Base-by-base conservation (phyloP, 1,140 invertebrate genomes). In the Helicoverpa armigera region DNA sequence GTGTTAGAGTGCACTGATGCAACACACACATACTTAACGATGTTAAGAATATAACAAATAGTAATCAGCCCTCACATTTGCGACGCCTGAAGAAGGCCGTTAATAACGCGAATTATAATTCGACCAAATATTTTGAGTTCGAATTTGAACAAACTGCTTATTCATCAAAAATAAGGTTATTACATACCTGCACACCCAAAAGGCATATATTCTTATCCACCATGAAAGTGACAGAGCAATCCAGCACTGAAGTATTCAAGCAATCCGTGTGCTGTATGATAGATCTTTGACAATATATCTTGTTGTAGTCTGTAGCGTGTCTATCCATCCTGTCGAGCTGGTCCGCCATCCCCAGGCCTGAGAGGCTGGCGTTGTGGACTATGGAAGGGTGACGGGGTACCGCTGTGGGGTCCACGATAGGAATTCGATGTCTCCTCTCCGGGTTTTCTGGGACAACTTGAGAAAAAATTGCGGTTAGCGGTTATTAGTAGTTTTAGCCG, bases 171-270 rank as follows among this genome's bases (percentile, higher is more conserved):
- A n/a, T n/a, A n/a, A n/a, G n/a, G 5, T 43, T 43, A 43, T 43
- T 43, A 43, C 14, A 84, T 91, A 96, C 97, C 96, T 96, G 96
- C 63, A 96, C 96, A 13, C 97, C 97, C 51, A 96, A 95, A 48
- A 98, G 95, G 87, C 97, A 97, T 85, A 98, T 97, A 90, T 97
- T 97, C 88, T 96, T 97, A 88, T 98, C 97, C 3, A 97, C 97
- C 86, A 96, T 96, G 87, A 98, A 98, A 2, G 97, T 97, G 5
- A 98, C 95, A 13, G 96, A 97, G 85, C 97, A 97, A 88, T 98
- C 97, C 29, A 98, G 95, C 12, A 97, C 96, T 78, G 96, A 96
- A 1, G 96, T 96, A 88, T 98, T 98, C 76, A 96, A 92, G 83
- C 96, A 96, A 85, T 97, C 96, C 1, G 96, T 96, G 87, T 96